Base-by-base conservation (phyloP, 2,113 vertebrate species). In the Ranitomeya imitator region DNA sequence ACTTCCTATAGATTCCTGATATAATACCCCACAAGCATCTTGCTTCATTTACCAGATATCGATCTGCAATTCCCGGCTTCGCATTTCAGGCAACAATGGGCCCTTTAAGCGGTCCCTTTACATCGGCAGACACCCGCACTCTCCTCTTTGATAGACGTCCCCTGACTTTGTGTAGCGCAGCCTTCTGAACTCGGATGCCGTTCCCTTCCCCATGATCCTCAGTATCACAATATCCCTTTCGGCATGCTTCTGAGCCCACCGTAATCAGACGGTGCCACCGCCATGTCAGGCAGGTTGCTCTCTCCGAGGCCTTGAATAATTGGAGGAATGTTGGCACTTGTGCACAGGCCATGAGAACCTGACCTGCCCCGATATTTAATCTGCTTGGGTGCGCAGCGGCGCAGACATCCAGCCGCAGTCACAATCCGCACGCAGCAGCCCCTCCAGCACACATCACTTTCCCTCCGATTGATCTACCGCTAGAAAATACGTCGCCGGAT, bases 291-390 rank as follows among this genome's bases (percentile, higher is more conserved):
- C 92, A 92, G 92, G 93, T 92, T 92, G 92, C 91, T 91, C 89
- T 91, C 92, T 92, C 90, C 91, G 91, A 90, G 91, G 95, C 90
- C 92, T 91, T 86, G 91, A 93, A 94, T 95, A 94, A 93, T 93
- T 92, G 91, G 92, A 93, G 92, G 92, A 94, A 95, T 92, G 92
- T 91, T 93, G 92, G 92, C 91, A 90, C 95, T 95, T 94, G 93
- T 92, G 93, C 92, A 91, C 92, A 90, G 94, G 89, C 93, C 93
- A 92, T 92, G 94, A 93, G 92, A 93, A 92, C 69, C 90, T 93
- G 94, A 93, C 92, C 92, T 79, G 90, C 84, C 89, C 90, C 93
- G 94, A 95, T 95, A 94, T 94, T 95, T 94, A 94, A 95, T 95
- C 94, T 94, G 92, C 91, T 93, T 90, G 91, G 91, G 92, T 92